Base-by-base conservation (phyloP, 2,888 invertebrate genomes). In the Horisme vitalbata region DNA sequence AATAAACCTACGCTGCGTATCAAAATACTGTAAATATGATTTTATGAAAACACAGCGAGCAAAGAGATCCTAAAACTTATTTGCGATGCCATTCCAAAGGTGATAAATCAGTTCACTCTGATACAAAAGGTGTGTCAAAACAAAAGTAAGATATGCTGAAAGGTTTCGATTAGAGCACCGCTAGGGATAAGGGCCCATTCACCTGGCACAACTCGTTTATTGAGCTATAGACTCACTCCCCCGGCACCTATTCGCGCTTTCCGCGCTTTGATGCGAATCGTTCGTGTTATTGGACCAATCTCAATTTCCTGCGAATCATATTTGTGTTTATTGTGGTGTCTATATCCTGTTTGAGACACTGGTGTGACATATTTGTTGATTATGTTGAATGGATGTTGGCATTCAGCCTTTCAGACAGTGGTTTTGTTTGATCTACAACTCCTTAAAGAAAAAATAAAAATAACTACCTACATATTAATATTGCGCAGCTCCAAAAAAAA, bases 241-340 rank as follows among this genome's bases (percentile, higher is more conserved):
- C 54, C 51, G 59, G 44, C 60, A 55, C 61, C 57, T 55, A 61
- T 61, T 45, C 50, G 53, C 59, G 62, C 68, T 75, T 72, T 71
- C 26, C 32, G 70, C 75, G 71, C 63, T 67, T 60, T 59, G 45
- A 45, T 49, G 44, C 31, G 50, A 65, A 67, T 65, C 61, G 60
- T 64, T 71, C 64, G 63, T 60, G 58, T 69, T 66, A 67, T 66
- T 65, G 62, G 52, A 45, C 53, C 59, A 68, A 68, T 70, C 62
- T 59, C 58, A 55, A 59, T 57, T 61, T 58, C 50, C 52, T 52
- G 56, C 55, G 55, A 53, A 45, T 57, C 52, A 55, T 41, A 50
- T 53, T 44, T 51, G 39, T 55, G 38, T 53, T 36, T 57, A 37
- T 34, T 48, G 23, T 44, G 27, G 28, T 38, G 35, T 43, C 45